Conservation (phyloP, 2,113 vertebrate genomes). For the Chamaetylas fuelleborni region DNA sequence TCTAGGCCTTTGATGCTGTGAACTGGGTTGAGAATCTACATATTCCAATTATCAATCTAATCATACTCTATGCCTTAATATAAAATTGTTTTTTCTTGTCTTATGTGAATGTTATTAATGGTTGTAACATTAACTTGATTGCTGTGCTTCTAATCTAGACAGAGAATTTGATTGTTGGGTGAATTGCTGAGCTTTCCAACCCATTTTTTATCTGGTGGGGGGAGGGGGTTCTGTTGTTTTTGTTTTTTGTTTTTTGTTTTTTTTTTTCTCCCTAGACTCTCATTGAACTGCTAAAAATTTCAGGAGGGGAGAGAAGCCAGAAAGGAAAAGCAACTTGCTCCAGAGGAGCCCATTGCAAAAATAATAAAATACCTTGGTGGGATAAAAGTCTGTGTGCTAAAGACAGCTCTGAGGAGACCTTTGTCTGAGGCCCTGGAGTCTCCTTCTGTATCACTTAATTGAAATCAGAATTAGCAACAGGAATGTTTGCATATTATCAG, state of each 20-base stretch:
- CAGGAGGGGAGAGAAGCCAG: not conserved
- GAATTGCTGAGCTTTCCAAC: not conserved
- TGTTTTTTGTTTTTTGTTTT: no score
- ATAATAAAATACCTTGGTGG: not conserved
- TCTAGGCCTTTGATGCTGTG: not conserved
- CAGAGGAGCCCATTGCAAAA: conserved; percentile 3
- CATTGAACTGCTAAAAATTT: not conserved
- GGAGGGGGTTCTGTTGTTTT: no score
- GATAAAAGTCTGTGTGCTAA: not conserved
- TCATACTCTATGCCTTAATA: not conserved
- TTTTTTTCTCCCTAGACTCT: not conserved
- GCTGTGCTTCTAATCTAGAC: not conserved
- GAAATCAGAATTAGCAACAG: conserved; percentile 16
- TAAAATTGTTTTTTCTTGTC: not conserved
- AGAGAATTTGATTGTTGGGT: not conserved
- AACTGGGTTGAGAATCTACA: not conserved
- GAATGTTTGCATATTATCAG: not conserved
- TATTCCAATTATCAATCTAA: not conserved
- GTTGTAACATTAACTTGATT: not conserved
- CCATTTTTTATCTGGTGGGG: fast-evolving
- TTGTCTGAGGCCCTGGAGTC: not conserved
- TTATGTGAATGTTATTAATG: not conserved
- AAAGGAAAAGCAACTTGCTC: not conserved
- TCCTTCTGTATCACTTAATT: conserved; percentile 23
- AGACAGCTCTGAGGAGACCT: not conserved